phyloP scores from a whole-genome alignment of 2,888 invertebrate genomes.

The Atrina japonica region DNA sequence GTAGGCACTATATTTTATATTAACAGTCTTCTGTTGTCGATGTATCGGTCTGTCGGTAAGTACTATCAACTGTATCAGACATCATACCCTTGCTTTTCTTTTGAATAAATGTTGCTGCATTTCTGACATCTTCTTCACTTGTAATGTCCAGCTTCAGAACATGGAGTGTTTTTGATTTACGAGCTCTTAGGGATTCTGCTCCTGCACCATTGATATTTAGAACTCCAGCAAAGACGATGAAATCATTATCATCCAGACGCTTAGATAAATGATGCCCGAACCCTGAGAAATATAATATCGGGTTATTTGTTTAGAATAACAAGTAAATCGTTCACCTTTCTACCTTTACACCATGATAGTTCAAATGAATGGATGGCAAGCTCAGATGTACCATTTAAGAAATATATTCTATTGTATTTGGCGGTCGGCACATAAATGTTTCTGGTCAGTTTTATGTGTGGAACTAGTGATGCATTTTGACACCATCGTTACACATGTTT shows the following conservation, averaged over 20 bases:
- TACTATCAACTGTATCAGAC: too few relatives aligned
- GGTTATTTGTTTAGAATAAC: too few relatives aligned
- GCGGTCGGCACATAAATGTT: too few relatives aligned
- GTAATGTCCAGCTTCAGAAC: constrained; percentile 60
- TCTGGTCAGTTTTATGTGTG: not conserved
- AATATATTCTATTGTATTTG: too few relatives aligned
- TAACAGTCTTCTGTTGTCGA: too few relatives aligned
- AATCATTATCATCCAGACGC: constrained; percentile 53
- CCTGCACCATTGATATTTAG: constrained; percentile 46
- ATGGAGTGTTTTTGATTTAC: constrained; percentile 49
- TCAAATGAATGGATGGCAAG: too few relatives aligned
- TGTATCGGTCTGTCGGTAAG: too few relatives aligned
- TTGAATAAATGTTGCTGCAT: constrained; percentile 43
- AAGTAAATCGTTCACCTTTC: too few relatives aligned
- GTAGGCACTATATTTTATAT: too few relatives aligned
- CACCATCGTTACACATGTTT: too few relatives aligned
- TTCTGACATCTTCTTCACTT: constrained; percentile 50
- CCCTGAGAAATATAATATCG: constrained; percentile 33
- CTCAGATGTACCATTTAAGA: not conserved
- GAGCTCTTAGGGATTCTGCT: constrained; percentile 41
- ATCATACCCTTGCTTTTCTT: constrained; percentile 10
- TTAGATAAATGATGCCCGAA: constrained; percentile 58
- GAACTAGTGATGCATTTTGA: too few relatives aligned
- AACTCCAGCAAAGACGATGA: constrained; percentile 62
- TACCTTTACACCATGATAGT: too few relatives aligned